phyloP scores from a whole-genome alignment of 2,888 invertebrate species.

The Pantelozetes paolii region DNA sequence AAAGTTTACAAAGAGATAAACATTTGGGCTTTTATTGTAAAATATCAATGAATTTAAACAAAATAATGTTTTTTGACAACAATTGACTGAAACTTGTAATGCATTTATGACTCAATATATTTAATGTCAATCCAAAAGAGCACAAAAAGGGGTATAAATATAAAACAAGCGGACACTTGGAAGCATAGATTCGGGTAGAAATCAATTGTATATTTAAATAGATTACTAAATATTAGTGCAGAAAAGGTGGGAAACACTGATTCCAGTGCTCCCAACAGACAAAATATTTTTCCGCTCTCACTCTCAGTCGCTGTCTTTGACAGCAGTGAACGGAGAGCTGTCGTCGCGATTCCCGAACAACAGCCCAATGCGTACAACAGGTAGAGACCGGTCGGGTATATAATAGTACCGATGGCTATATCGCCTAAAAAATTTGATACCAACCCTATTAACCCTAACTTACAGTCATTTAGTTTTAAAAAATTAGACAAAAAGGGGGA shows the following conservation, averaged over 20 bases:
- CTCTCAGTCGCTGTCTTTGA: conserved; percentile 6
- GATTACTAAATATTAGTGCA: not conserved
- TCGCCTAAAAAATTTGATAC: not conserved
- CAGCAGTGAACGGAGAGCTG: conserved; percentile 3
- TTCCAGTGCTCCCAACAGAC: conserved; percentile 14
- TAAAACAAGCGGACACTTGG: not conserved
- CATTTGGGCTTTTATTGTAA: too few species aligned
- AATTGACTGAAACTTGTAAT: too few species aligned
- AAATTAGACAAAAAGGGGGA: not conserved
- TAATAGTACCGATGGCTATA: not conserved
- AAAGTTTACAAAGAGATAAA: too few species aligned
- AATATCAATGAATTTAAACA: too few species aligned
- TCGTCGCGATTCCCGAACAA: not conserved
- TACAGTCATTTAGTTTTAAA: not conserved
- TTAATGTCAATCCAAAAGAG: too few species aligned
- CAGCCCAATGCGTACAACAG: not conserved
- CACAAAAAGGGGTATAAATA: too few species aligned
- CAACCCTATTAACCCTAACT: not conserved
- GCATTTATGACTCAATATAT: too few species aligned
- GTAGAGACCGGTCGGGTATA: conserved; percentile 3
- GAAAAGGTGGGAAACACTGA: not conserved
- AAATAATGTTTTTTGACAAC: too few species aligned
- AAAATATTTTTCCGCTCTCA: conserved; percentile 20
- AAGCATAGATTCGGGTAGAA: not conserved
- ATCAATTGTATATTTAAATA: conserved; percentile 2